A percentile compares a stretch with the other conserved stretches of the same genome.
Conservation (phyloP, 2,888 invertebrate genomes). For the Cantharis rufa region DNA sequence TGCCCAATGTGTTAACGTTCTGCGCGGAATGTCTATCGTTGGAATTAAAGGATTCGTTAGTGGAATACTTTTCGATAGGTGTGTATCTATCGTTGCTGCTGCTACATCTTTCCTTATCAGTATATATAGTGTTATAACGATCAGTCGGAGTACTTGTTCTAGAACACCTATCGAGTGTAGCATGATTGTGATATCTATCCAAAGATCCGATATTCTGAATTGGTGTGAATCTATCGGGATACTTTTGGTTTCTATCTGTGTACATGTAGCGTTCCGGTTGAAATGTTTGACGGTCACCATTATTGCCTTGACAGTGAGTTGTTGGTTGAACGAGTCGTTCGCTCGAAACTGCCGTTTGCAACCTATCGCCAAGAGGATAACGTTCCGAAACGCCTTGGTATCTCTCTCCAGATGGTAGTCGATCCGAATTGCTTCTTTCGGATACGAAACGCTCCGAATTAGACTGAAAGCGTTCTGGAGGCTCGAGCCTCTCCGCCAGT, state of each 20-base stretch:
- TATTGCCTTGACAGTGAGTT: conserved; percentile 38
- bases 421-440: conserved; percentile 50
- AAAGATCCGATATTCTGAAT: conserved; percentile 44
- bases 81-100: conserved; percentile 36
- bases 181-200: conserved; percentile 49
- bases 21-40: conserved; percentile 37
- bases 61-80: conserved; percentile 24
- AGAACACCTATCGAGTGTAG: conserved; percentile 43
- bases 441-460: conserved; percentile 43
- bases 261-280: conserved; percentile 45
- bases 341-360: conserved; percentile 56
- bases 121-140: conserved; percentile 37
- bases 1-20: conserved; percentile 43
- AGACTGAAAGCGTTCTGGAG: conserved; percentile 37
- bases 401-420: conserved; percentile 51
- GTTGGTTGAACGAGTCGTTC: conserved; percentile 44
- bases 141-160: conserved; percentile 51
- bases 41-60: conserved; percentile 21
- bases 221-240: conserved; percentile 37
- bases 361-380: conserved; percentile 54
- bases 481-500: conserved; percentile 32
- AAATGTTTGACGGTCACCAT: conserved; percentile 29
- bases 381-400: conserved; percentile 52
- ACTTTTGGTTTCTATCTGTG: conserved; percentile 32
- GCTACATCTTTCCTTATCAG: conserved; percentile 51